Evolutionary conservation across 2,797 vertebrate species (phyloP).

Genomic region (Alexandromys oeconomus): DNA sequence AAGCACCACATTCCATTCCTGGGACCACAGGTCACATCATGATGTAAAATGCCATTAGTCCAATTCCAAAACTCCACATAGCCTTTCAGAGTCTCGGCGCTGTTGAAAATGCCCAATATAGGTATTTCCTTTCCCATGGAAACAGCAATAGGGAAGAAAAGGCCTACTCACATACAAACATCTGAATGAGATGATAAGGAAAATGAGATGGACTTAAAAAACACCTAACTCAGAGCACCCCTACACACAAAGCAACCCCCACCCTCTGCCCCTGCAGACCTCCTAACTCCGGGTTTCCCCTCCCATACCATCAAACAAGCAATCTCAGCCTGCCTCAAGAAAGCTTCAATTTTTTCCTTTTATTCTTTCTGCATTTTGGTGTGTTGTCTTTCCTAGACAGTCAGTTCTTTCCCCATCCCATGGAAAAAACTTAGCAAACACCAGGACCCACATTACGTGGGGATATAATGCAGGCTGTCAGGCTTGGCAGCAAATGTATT

Average conservation of each 20-base stretch:
- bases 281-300: not conserved
- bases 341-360: not conserved
- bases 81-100: not conserved
- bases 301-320: not conserved
- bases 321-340: not conserved
- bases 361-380: not conserved
- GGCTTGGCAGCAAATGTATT: not conserved
- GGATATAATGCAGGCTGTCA: not conserved
- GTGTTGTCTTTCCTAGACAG: not conserved
- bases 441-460: not conserved
- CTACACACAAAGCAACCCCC: too few species aligned
- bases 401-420: not conserved
- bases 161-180: not conserved
- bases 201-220: not conserved
- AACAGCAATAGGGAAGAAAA: not conserved
- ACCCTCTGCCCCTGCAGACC: not conserved
- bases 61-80: not conserved
- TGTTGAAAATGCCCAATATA: not conserved
- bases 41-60: not conserved
- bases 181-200: not conserved
- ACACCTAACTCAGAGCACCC: not conserved
- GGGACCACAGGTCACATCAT: not conserved
- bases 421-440: not conserved
- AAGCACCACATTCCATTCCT: not conserved
- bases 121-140: not conserved